Base-by-base conservation (phyloP, 2,888 invertebrate genomes). In the Ectemnius lituratus region DNA sequence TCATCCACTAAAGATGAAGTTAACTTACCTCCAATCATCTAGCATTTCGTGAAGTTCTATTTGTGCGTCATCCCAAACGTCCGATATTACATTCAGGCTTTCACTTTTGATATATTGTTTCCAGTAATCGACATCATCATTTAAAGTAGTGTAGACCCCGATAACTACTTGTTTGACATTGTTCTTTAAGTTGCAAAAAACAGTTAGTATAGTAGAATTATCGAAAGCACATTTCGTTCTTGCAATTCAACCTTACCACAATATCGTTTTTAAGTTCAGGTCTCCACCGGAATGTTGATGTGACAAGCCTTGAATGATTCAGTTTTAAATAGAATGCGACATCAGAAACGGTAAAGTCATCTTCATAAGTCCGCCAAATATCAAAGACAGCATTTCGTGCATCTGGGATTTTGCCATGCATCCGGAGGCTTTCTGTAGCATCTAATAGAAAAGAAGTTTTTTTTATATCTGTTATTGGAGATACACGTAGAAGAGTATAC, bases 231-330 rank as follows among this genome's bases (percentile, higher is more conserved):
- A 52, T 14, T 37, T 37, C 4, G 6, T 23, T 23, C 23, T 23
- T 23, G 37, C 37, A 37, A 37, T 37, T 6, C 5, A 37, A 37
- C 6, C 67, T 45, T 89, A 93, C 94, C 84, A 92, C 91, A 6
- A 95, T 84, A 78, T 95, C 94, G 1, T 90, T 85, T 84, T 94
- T 94, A 27, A 97, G 93, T 79, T 95, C 94, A 0, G 96, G 96
- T 23, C 96, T 92, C 97, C 97, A 97, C 72, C 93, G 92, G 23
- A 97, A 91, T n/a, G 94, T 94, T 73, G 96, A 96, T 1, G 96
- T 96, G 14, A 97, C 92, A 0, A 97, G 92, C 49, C 96, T 93
- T 0, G 97, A 97, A 88, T 97, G 97, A 91, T 97, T 97, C 81
- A 97, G 93, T 28, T 95, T 94, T 60, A 97, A 91, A 89, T 95